Evolutionary conservation across 2,888 invertebrate genomes (phyloP).

Genomic region (Xylophagus ater): DNA sequence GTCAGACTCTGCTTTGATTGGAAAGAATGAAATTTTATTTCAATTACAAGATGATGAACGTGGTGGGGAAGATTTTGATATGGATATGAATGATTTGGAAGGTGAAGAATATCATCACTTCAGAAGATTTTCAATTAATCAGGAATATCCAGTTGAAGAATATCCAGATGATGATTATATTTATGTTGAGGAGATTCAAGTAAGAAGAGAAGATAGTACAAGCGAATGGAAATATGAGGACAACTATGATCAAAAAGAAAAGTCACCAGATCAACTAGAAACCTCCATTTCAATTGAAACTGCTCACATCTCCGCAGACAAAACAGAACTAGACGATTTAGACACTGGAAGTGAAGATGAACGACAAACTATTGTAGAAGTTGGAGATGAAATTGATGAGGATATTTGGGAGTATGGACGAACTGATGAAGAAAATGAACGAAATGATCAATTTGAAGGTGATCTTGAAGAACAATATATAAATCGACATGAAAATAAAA

Average conservation of each 20-base stretch:
- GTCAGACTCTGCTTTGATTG: slow-evolving; percentile 32
- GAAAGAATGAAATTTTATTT: slow-evolving; percentile 24
- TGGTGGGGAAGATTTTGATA: slow-evolving; percentile 19
- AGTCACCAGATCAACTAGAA: background rate
- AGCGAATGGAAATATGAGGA: slow-evolving; percentile 26
- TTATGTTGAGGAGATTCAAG: slow-evolving; percentile 30
- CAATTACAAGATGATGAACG: slow-evolving; percentile 21
- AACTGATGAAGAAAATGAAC: slow-evolving; percentile 22
- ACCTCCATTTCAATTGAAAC: background rate
- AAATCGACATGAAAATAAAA: slow-evolving; percentile 29
- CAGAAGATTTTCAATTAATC: slow-evolving; percentile 32
- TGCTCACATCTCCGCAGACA: slow-evolving; percentile 1
- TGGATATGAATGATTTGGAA: slow-evolving; percentile 22
- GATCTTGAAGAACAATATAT: slow-evolving; percentile 35
- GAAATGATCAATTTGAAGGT: slow-evolving; percentile 33
- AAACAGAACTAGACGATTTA: slow-evolving; percentile 9
- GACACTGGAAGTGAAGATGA: slow-evolving; percentile 35
- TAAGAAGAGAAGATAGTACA: slow-evolving; percentile 27
- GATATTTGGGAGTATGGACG: slow-evolving; percentile 31
- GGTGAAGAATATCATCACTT: slow-evolving; percentile 38
- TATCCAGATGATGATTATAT: slow-evolving; percentile 31
- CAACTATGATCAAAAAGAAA: slow-evolving; percentile 23
- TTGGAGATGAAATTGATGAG: slow-evolving; percentile 35
- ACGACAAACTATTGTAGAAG: slow-evolving; percentile 35
- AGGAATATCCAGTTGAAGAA: slow-evolving; percentile 31